A percentile compares a stretch with the other conserved stretches of the same genome.
These are phyloP conservation scores for Pyxicephalus adspersus DNA, from an alignment of 2,113 vertebrate species.

Conservation along the genomic window DNA sequence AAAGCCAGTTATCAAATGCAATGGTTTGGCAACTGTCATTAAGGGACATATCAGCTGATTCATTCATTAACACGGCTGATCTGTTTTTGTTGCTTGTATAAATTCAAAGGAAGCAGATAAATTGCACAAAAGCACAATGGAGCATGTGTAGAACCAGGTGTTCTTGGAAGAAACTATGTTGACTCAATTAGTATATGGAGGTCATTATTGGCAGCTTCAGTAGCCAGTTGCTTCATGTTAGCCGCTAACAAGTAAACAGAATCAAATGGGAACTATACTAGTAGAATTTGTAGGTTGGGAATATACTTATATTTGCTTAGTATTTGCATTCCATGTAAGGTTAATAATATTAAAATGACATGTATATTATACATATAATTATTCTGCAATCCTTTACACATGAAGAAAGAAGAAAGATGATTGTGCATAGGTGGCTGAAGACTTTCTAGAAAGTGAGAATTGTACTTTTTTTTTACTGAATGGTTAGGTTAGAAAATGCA, in stretches of 20 bases:
- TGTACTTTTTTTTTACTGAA: no score
- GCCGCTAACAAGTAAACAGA: background rate
- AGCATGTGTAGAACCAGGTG: constrained; percentile 36
- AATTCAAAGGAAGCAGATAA: constrained; percentile 12
- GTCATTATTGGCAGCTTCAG: constrained; percentile 16
- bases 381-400: no score
- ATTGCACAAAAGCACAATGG: constrained; percentile 4
- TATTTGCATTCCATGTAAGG: no score
- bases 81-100: constrained; percentile 31
- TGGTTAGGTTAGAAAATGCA: no score
- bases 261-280: background rate
- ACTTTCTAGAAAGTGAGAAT: no score
- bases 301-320: no score
- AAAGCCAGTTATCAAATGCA: constrained; percentile 22
- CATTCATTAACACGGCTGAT: constrained; percentile 22
- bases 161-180: constrained; percentile 34
- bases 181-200: constrained; percentile 16
- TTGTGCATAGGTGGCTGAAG: no score
- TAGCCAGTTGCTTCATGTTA: background rate
- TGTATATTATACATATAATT: no score
- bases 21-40: background rate
- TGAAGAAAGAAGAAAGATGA: no score
- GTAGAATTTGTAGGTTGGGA: background rate
- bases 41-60: constrained; percentile 1
- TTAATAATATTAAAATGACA: no score